Evolutionary conservation across 1,140 invertebrate species (phyloP).

Genomic region (Apis florea): DNA sequence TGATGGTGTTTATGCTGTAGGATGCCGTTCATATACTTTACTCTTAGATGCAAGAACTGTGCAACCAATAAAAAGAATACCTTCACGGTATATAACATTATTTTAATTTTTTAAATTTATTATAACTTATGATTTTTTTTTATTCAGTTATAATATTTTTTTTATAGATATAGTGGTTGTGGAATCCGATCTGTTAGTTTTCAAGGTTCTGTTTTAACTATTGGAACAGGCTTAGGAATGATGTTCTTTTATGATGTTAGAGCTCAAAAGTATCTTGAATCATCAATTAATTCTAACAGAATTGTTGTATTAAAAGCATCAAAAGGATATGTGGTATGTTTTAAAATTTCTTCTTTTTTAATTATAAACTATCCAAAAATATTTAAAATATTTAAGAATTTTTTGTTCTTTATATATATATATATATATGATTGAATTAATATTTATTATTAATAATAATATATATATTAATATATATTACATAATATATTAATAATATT

Average conservation of each 20-base stretch:
- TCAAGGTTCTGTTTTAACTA: conserved; percentile 92
- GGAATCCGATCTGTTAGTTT: conserved; percentile 95
- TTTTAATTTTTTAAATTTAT: not conserved
- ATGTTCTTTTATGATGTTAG: conserved; percentile 96
- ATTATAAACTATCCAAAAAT: not conserved
- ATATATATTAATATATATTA: no score
- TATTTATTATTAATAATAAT: not conserved
- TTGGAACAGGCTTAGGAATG: conserved; percentile 95
- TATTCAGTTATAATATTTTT: conserved; percentile 4
- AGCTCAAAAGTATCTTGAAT: conserved; percentile 95
- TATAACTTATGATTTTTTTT: not conserved
- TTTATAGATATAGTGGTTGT: conserved; percentile 90
- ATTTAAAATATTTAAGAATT: not conserved
- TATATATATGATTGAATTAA: not conserved
- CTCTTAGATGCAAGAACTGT: conserved; percentile 93
- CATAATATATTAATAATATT: no score
- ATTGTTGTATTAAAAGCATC: conserved; percentile 94
- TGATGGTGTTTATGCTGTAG: conserved; percentile 93
- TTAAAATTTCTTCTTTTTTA: not conserved
- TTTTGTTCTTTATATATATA: not conserved
- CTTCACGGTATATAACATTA: conserved; percentile 70
- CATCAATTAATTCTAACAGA: conserved; percentile 91
- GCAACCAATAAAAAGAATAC: conserved; percentile 86
- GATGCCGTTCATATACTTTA: conserved; percentile 95
- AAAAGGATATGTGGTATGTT: conserved; percentile 93